Evolutionary conservation across 2,888 invertebrate species (phyloP).

Genomic region (Eurytoma adleriae): DNA sequence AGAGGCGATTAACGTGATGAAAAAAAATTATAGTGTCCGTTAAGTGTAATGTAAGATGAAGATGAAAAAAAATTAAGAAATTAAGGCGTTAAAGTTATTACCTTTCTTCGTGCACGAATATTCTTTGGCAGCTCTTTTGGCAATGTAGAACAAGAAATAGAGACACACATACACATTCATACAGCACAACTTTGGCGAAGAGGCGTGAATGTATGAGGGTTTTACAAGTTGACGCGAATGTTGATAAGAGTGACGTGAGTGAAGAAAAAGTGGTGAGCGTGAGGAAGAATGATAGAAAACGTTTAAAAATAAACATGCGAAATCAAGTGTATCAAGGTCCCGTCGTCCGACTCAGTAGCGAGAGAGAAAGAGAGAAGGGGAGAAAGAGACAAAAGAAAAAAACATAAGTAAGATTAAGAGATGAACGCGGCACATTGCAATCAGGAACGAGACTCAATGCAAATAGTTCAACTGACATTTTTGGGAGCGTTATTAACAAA

Average conservation of each 20-base stretch:
- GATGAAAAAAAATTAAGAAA: constrained; percentile 61
- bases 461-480: constrained; percentile 52
- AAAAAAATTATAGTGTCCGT: constrained; percentile 70
- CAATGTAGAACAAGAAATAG: constrained; percentile 61
- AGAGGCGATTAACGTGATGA: constrained; percentile 64
- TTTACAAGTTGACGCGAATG: constrained; percentile 45
- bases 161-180: constrained; percentile 60
- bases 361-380: constrained; percentile 53
- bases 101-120: constrained; percentile 64
- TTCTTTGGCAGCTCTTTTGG: constrained; percentile 67
- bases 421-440: constrained; percentile 54
- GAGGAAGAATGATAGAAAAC: constrained; percentile 46
- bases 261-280: constrained; percentile 53
- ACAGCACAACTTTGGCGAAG: constrained; percentile 60
- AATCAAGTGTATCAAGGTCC: constrained; percentile 67
- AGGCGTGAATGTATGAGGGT: constrained; percentile 1
- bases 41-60: constrained; percentile 64
- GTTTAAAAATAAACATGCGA: constrained; percentile 55
- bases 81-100: constrained; percentile 66
- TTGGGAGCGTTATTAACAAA: constrained; percentile 54
- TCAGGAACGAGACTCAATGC: constrained; percentile 52
- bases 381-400: constrained; percentile 28
- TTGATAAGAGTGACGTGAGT: constrained; percentile 30
- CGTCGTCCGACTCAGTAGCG: constrained; percentile 74
- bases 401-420: constrained; percentile 49